These are phyloP conservation scores for Macrophya alboannulata DNA, from an alignment of 2,888 invertebrate species.

Conservation along the genomic window DNA sequence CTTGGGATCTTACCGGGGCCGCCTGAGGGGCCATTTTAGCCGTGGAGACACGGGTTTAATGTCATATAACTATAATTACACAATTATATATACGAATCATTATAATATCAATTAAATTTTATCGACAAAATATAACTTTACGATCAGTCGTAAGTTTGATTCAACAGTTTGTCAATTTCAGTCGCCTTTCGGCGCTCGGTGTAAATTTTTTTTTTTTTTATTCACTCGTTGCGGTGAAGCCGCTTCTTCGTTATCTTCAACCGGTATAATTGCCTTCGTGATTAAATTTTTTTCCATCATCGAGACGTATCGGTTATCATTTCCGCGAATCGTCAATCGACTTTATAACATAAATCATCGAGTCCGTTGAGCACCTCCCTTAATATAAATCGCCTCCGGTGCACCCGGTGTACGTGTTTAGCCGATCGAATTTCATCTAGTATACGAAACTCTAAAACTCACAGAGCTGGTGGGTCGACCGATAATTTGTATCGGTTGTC, in stretches of 20 bases:
- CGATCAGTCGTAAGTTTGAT: conserved; percentile 68
- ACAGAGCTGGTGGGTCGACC: conserved; percentile 22
- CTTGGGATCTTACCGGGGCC: not conserved
- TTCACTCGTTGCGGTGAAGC: not conserved
- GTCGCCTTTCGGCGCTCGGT: not conserved
- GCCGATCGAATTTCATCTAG: conserved; percentile 23
- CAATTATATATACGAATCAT: conserved; percentile 25
- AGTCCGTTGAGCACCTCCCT: not conserved
- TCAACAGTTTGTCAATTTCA: conserved; percentile 65
- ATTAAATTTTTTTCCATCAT: not conserved
- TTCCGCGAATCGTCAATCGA: not conserved
- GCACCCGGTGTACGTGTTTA: not conserved
- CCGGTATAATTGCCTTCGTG: not conserved
- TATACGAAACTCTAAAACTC: conserved; percentile 7
- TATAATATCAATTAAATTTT: conserved; percentile 38
- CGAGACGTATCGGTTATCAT: not conserved
- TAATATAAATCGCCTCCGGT: not conserved
- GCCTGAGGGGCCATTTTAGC: conserved; percentile 7
- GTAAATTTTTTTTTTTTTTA: not conserved
- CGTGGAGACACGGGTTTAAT: conserved; percentile 26
- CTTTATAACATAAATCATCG: not conserved
- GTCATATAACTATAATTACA: conserved; percentile 24
- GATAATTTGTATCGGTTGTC: conserved; percentile 51
- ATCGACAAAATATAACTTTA: conserved; percentile 63
- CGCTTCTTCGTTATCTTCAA: not conserved